Evolutionary conservation across 2,797 vertebrate genomes (phyloP).

Genomic region (Eulemur albifrons): DNA sequence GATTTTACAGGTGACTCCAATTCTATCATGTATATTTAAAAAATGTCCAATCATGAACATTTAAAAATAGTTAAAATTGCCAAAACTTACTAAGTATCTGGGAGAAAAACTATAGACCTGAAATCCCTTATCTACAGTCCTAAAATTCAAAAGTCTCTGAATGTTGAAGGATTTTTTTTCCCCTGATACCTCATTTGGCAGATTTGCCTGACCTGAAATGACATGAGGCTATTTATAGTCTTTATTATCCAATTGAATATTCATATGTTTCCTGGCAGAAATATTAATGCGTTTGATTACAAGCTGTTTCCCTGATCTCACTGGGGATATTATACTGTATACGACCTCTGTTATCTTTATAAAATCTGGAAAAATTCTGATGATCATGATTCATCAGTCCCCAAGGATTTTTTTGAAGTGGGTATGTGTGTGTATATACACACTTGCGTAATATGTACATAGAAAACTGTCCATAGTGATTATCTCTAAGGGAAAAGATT

Average conservation of each 20-base stretch:
- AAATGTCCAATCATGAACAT: background rate
- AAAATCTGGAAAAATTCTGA: slow-evolving; percentile 34
- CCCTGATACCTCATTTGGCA: background rate
- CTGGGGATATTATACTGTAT: slow-evolving; percentile 1
- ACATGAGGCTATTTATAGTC: slow-evolving; percentile 50
- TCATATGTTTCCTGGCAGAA: slow-evolving; percentile 57
- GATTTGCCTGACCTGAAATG: slow-evolving; percentile 62
- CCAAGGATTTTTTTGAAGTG: background rate
- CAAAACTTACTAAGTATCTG: background rate
- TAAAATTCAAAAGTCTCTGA: slow-evolving; percentile 21
- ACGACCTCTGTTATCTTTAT: background rate
- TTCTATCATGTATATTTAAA: background rate
- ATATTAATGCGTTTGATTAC: slow-evolving; percentile 47
- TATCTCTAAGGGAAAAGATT: background rate
- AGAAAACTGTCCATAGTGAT: background rate
- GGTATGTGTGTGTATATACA: background rate
- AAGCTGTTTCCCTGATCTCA: background rate
- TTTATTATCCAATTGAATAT: slow-evolving; percentile 67
- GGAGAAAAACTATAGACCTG: background rate
- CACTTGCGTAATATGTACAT: background rate
- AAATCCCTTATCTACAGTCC: background rate
- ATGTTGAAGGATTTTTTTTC: background rate
- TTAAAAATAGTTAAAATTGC: slow-evolving; percentile 1
- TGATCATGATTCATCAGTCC: background rate
- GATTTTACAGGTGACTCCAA: background rate